Evolutionary conservation across 2,113 vertebrate species (phyloP).

Genomic region (Gallinago paraguaiae): DNA sequence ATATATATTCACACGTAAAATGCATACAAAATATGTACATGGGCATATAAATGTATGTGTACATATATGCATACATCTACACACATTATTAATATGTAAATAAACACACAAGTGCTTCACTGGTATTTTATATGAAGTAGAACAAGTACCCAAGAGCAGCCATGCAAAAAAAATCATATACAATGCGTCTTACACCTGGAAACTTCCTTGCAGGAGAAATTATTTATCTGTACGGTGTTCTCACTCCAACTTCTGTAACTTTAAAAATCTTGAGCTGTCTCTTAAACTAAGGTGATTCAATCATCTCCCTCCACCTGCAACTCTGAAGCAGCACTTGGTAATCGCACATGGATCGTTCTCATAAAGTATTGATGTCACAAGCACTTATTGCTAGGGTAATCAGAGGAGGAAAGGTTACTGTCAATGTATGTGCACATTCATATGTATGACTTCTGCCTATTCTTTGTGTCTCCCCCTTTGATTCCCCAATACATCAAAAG

Average conservation of each 20-base stretch:
- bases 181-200: fast-evolving
- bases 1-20: not conserved
- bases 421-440: slow-evolving; percentile 22
- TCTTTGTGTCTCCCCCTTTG: not conserved
- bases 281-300: not conserved
- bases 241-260: not conserved
- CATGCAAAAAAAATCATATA: not conserved
- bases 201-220: not conserved
- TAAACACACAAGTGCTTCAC: not conserved
- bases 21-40: fast-evolving
- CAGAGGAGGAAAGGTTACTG: slow-evolving; percentile 61
- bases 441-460: slow-evolving; percentile 41
- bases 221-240: not conserved
- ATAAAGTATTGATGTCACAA: slow-evolving; percentile 59
- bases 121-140: not conserved
- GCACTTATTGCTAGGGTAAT: slow-evolving; percentile 42
- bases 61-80: not conserved
- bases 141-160: not conserved
- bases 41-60: fast-evolving
- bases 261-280: not conserved
- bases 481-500: slow-evolving; percentile 23
- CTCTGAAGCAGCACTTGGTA: not conserved
- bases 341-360: not conserved
- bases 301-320: not conserved
- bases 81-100: fast-evolving